Evolutionary conservation across 2,888 invertebrate genomes (phyloP).

Genomic region (Trilocha varians): DNA sequence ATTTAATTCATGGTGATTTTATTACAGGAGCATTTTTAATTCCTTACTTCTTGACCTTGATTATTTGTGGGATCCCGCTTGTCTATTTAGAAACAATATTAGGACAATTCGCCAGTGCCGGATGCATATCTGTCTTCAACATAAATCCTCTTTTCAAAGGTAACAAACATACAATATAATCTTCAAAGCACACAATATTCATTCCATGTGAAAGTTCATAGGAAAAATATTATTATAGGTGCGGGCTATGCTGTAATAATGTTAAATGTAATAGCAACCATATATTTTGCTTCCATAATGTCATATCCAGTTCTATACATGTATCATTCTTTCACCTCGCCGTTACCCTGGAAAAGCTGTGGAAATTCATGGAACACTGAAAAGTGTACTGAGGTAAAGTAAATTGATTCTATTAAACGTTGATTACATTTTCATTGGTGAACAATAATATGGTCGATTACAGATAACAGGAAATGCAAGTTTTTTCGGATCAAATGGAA

Average conservation of each 20-base stretch:
- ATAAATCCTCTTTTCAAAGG: conserved; percentile 90
- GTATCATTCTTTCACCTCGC: conserved; percentile 76
- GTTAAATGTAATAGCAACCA: conserved; percentile 85
- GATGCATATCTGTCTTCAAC: conserved; percentile 86
- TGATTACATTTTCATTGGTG: not conserved
- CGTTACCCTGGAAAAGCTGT: conserved; percentile 85
- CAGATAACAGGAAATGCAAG: conserved; percentile 56
- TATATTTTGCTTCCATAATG: conserved; percentile 89
- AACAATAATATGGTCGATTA: not conserved
- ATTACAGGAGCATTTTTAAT: conserved; percentile 87
- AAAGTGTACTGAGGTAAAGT: conserved; percentile 76
- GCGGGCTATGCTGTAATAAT: conserved; percentile 88
- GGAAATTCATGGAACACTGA: conserved; percentile 88
- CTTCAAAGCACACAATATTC: not conserved
- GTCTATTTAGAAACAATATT: conserved; percentile 90
- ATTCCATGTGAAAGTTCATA: not conserved
- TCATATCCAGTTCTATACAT: conserved; percentile 89
- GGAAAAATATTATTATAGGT: conserved; percentile 66
- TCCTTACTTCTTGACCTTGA: conserved; percentile 86
- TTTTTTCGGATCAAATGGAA: conserved; percentile 36
- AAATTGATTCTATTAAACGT: conserved; percentile 12
- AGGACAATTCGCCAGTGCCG: conserved; percentile 88
- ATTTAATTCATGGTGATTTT: too few relatives aligned
- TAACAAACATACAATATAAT: conserved; percentile 31
- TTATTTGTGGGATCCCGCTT: conserved; percentile 88